These are phyloP conservation scores for Drosophila greeni DNA, from an alignment of 2,888 invertebrate genomes.

Conservation along the genomic window DNA sequence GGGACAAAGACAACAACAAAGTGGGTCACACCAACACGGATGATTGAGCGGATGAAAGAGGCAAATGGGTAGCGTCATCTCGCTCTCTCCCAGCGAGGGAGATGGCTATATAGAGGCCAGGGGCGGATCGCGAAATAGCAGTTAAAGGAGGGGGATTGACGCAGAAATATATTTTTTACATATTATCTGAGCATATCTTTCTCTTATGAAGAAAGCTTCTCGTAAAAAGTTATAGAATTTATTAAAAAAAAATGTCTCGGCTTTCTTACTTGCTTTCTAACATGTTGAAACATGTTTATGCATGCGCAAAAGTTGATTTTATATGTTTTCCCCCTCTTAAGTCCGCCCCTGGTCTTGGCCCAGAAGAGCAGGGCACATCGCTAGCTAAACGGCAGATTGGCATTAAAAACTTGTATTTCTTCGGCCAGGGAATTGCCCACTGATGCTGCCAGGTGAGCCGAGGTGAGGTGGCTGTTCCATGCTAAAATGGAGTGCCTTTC, in stretches of 20 bases:
- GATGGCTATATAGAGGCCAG: conserved; percentile 6
- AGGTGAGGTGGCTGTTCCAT: neutral
- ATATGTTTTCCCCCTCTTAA: neutral
- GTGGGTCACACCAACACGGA: conserved; percentile 62
- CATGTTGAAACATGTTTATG: neutral
- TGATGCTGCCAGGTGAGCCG: conserved; percentile 22
- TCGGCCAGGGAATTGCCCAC: conserved; percentile 18
- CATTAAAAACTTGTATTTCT: conserved; percentile 56
- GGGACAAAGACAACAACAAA: conserved; percentile 41
- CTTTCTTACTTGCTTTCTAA: neutral
- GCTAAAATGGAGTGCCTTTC: conserved; percentile 1
- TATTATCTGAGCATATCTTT: neutral
- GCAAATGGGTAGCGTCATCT: neutral
- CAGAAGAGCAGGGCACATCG: conserved; percentile 12
- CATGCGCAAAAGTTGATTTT: no score
- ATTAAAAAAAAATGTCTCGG: neutral
- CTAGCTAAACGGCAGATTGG: conserved; percentile 65
- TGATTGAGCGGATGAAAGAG: conserved; percentile 12
- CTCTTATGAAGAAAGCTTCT: neutral
- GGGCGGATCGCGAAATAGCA: neutral
- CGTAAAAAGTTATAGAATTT: neutral
- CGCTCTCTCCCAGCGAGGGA: neutral
- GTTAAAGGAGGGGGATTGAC: neutral
- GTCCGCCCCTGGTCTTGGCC: neutral
- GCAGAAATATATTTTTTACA: neutral